Evolutionary conservation across 2,888 invertebrate genomes (phyloP).

Genomic region (Metalampra italica): DNA sequence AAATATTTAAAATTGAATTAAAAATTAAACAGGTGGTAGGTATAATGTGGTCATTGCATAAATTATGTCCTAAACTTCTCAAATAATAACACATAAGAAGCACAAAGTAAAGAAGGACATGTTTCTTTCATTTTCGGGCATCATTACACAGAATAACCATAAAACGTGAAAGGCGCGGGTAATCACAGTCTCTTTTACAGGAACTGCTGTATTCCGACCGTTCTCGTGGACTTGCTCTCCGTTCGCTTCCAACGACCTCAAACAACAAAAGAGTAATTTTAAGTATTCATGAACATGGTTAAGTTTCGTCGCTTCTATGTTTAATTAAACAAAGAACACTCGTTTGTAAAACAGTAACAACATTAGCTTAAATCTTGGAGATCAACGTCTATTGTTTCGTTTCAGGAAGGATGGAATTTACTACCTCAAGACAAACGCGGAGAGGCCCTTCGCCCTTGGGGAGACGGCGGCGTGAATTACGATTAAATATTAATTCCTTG

Average conservation of each 20-base stretch:
- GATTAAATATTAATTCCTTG: conserved; percentile 45
- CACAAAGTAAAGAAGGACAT: no score
- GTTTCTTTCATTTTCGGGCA: not conserved
- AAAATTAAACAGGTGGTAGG: no score
- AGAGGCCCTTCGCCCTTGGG: conserved; percentile 70
- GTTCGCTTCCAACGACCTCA: conserved; percentile 6
- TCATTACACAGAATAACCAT: not conserved
- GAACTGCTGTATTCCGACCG: not conserved
- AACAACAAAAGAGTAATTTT: conserved; percentile 42
- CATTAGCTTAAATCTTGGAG: conserved; percentile 49
- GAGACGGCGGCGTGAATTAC: conserved; percentile 41
- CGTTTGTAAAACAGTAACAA: conserved; percentile 42
- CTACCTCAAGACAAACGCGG: conserved; percentile 74
- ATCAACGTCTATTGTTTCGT: conserved; percentile 52
- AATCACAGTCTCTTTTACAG: no score
- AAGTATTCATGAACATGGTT: conserved; percentile 39
- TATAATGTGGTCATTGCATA: no score
- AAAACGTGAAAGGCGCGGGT: not conserved
- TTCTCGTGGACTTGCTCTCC: not conserved
- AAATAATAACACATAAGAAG: no score
- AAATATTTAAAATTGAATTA: no score
- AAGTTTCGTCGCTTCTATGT: conserved; percentile 39
- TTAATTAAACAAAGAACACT: conserved; percentile 55
- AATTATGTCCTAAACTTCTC: no score
- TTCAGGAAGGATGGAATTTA: conserved; percentile 77